Conservation (phyloP, 2,113 vertebrate genomes). For the Hylia prasina region DNA sequence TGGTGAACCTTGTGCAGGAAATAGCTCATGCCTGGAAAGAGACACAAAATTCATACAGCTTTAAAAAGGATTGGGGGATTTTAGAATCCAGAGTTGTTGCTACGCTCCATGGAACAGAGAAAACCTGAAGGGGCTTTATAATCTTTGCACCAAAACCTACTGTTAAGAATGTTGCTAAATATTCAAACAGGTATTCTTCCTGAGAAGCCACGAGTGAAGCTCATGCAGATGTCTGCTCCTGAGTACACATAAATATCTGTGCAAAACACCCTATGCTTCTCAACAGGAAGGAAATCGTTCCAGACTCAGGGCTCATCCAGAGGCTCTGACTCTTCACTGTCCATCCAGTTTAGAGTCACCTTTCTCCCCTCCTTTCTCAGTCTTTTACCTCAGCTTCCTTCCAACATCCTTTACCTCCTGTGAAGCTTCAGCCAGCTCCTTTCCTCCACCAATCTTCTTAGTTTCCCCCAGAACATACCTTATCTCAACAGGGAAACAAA, state of each 20-base stretch:
- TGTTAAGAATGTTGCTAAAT: neutral
- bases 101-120: neutral
- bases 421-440: neutral
- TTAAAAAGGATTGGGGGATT: neutral
- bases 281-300: neutral
- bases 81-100: neutral
- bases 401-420: neutral
- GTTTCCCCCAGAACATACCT: neutral
- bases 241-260: fast-evolving
- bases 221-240: neutral
- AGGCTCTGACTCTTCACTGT: neutral
- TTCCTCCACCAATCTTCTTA: neutral
- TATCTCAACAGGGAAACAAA: neutral
- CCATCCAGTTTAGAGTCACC: neutral
- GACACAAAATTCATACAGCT: neutral
- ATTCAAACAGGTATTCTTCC: neutral
- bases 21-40: neutral
- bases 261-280: neutral
- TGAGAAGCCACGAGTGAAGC: neutral
- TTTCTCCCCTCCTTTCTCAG: neutral
- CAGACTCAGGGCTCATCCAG: neutral
- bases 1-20: neutral
- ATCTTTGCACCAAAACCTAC: neutral
- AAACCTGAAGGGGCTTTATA: neutral
- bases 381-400: neutral